A percentile compares a stretch with the other conserved stretches of the same genome.
Evolutionary conservation across 2,797 vertebrate genomes (phyloP).

Genomic region (Hafferia zeledoni): DNA sequence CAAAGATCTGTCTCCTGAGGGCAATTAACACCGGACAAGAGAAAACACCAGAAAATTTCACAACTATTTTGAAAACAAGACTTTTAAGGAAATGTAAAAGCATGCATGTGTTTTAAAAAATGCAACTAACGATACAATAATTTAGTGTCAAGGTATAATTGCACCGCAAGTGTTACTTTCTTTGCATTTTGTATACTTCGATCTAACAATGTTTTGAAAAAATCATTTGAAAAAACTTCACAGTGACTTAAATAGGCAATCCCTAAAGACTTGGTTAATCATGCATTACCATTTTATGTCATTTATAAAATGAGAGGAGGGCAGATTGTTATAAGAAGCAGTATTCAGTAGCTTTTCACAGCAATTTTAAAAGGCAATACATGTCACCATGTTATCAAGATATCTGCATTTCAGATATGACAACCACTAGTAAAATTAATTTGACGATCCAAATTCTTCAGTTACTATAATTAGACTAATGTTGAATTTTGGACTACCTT

Average conservation of each 20-base stretch:
- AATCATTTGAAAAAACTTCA: background rate
- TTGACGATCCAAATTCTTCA: background rate
- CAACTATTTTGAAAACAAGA: background rate
- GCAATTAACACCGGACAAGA: background rate
- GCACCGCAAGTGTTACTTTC: background rate
- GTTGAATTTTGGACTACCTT: background rate
- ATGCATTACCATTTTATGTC: background rate
- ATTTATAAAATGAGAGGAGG: background rate
- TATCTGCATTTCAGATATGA: background rate
- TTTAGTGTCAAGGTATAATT: background rate
- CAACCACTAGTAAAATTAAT: background rate
- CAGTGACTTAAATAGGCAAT: background rate
- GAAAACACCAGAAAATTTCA: background rate
- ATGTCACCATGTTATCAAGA: background rate
- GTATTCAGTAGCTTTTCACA: background rate
- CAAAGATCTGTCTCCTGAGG: background rate
- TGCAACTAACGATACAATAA: background rate
- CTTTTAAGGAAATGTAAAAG: background rate
- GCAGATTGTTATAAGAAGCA: background rate
- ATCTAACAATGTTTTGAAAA: background rate
- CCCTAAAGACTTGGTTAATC: background rate
- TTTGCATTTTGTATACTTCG: background rate
- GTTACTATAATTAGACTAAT: background rate
- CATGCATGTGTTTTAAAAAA: background rate
- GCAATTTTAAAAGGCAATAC: background rate